phyloP scores from a whole-genome alignment of 2,797 vertebrate species.

The Garrulus glandarius region DNA sequence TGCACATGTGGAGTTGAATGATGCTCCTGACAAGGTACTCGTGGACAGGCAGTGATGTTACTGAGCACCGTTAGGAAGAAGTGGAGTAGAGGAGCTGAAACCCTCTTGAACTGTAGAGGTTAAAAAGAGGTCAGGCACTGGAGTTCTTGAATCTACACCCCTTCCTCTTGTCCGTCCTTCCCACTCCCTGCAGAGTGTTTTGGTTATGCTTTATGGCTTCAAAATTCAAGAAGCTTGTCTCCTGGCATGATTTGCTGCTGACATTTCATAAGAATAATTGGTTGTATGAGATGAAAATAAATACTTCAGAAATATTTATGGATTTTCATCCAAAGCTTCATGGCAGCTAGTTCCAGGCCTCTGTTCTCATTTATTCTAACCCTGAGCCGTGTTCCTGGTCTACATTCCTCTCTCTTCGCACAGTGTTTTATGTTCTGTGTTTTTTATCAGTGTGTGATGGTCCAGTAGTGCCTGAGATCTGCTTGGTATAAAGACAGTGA shows the following conservation, averaged over 20 bases:
- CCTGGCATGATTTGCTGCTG: neutral
- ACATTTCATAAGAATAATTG: neutral
- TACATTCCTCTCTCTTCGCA: neutral
- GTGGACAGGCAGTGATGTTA: neutral
- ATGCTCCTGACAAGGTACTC: neutral
- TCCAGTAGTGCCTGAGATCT: neutral
- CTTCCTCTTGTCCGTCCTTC: neutral
- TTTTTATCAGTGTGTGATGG: neutral
- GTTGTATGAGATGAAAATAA: slow-evolving; percentile 4
- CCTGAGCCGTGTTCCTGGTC: neutral
- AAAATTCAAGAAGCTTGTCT: neutral
- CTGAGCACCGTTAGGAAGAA: neutral
- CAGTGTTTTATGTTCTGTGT: neutral
- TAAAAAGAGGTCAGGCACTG: neutral
- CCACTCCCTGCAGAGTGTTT: neutral
- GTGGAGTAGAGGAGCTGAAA: neutral
- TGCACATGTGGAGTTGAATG: neutral
- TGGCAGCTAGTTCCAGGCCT: neutral
- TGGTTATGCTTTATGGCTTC: neutral
- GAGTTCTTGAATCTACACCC: neutral
- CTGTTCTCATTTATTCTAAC: slow-evolving; percentile 22
- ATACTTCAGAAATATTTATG: neutral
- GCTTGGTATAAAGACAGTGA: neutral
- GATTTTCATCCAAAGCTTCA: neutral
- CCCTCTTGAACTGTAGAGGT: neutral